Evolutionary conservation across 2,888 invertebrate genomes (phyloP), one percentile per base, ranked within the genome.

Genomic region (Orthonychiurus folsomi): DNA sequence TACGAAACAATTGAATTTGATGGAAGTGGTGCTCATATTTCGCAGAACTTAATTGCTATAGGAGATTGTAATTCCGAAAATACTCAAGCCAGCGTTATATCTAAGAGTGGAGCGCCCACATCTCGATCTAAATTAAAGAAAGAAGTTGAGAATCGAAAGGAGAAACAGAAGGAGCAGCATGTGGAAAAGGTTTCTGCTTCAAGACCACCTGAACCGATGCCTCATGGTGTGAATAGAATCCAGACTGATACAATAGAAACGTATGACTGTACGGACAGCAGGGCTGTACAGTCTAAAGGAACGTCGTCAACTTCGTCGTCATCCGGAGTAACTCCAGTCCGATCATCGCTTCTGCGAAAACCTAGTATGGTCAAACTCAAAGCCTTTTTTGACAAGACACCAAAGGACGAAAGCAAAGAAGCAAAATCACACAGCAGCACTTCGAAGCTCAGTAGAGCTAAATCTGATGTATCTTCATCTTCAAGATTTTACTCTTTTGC

Each of bases 351-450:
- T 24, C 61, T 73, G 23, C 72, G 75, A 3, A 75, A 75, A 55
- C 75, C 76, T 3, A 75, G 76, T 63, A 77, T 77, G 26, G 74
- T 75, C 1, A 76, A 75, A 59, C 68, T 77, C n/a, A 74, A 75
- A 66, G 75, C 76, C 2, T 70, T 77, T 47, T 77, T 77, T 71
- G 77, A 76, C 67, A 73, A 75, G 50, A 68, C 69, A 12, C 37
- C 57, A 26, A 60, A 61, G 18, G 72, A 71, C 28, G 69, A 70
- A 12, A 64, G 66, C 23, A 60, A 68, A 56, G 68, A 69, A 54
- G 65, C 64, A 56, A 69, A 64, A 28, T 21, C 21, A 3, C n/a
- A n/a, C n/a, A 48, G 18, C 3, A 50, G 28, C 2, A 48, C 24
- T 2, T 48, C 65, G 5, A 64, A 68, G 1, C 52, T 73, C 12